Evolutionary conservation across 2,797 vertebrate genomes (phyloP).

Genomic region (Crocodylus rhombifer): DNA sequence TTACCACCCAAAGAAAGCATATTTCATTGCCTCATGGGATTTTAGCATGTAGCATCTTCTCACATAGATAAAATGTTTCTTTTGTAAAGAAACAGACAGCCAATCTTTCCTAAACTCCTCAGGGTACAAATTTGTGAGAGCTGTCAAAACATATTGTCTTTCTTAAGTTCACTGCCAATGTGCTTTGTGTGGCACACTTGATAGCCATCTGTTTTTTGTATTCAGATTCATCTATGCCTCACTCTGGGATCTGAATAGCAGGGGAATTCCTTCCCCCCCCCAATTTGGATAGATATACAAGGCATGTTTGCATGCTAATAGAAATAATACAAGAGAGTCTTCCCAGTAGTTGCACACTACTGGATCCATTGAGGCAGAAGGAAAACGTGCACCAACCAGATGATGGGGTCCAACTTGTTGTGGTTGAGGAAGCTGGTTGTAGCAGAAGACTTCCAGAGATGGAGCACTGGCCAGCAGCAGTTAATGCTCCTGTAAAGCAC

Average conservation of each 20-base stretch:
- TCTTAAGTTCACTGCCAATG: neutral
- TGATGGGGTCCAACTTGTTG: rapidly evolving
- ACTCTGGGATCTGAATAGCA: neutral
- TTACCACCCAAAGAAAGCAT: neutral
- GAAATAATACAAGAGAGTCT: neutral
- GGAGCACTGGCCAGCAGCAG: rapidly evolving
- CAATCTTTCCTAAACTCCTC: neutral
- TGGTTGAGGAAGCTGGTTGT: rapidly evolving
- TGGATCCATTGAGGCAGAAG: rapidly evolving
- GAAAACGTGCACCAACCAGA: rapidly evolving
- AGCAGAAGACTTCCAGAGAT: rapidly evolving
- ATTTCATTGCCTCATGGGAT: neutral
- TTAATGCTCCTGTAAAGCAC: rapidly evolving
- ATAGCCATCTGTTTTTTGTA: neutral
- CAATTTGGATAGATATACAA: neutral
- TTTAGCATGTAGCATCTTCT: neutral
- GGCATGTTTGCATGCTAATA: rapidly evolving
- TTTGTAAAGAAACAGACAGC: neutral
- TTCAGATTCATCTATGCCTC: neutral
- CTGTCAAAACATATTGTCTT: neutral
- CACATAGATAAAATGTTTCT: neutral
- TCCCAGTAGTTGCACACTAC: rapidly evolving
- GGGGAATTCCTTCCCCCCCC: no score
- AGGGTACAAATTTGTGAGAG: neutral
- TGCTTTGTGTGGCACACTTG: rapidly evolving